Percentiles rank a stretch among this genome's conserved stretches.
Evolutionary conservation across 2,888 invertebrate genomes (phyloP).

Genomic region (Phortica okadai): DNA sequence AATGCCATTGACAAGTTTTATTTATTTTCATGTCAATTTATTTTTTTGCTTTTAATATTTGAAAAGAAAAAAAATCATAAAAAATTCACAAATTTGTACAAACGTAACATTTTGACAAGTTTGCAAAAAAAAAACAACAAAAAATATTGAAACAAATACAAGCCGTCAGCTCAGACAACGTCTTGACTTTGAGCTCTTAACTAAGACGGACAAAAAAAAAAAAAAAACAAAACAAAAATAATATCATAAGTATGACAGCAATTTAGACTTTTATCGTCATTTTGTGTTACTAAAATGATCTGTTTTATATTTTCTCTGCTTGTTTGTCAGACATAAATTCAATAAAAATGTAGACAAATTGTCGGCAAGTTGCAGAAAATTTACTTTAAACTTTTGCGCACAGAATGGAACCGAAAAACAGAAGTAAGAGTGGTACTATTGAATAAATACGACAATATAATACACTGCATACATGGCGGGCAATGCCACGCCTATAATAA

Average conservation of each 20-base stretch:
- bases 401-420: too few species aligned
- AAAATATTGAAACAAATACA: neutral
- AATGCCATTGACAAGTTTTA: neutral
- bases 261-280: conserved; percentile 3
- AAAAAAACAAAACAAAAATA: too few species aligned
- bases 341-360: neutral
- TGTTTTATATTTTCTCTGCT: neutral
- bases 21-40: neutral
- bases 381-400: neutral
- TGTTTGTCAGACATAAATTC: neutral
- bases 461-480: too few species aligned
- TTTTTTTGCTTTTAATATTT: neutral
- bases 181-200: neutral
- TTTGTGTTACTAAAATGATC: conserved; percentile 6
- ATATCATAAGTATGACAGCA: neutral
- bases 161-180: neutral
- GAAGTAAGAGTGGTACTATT: too few species aligned
- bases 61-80: too few species aligned
- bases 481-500: too few species aligned
- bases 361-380: neutral
- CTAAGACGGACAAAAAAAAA: neutral
- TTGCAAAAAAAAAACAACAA: neutral
- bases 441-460: too few species aligned
- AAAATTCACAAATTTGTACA: neutral
- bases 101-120: neutral